phyloP scores from a whole-genome alignment of 2,797 vertebrate genomes.

The Ptychobarbus kaznakovi region DNA sequence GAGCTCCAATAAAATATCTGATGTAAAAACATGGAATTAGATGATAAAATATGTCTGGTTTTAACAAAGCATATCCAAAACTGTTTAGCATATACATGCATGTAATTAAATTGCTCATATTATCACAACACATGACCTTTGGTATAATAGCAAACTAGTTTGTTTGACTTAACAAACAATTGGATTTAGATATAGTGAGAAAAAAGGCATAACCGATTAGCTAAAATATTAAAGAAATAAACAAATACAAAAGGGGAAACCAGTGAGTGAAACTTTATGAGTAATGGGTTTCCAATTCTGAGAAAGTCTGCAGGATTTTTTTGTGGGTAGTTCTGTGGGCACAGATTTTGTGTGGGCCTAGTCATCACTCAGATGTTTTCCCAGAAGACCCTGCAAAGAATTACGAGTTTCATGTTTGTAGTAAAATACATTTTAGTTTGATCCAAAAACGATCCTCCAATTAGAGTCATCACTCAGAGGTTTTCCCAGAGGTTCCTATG shows the following conservation, averaged over 20 bases:
- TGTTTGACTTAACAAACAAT: neutral
- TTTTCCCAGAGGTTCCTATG: neutral
- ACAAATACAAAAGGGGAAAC: neutral
- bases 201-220: neutral
- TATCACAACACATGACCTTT: neutral
- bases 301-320: neutral
- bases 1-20: slow-evolving; percentile 8
- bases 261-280: neutral
- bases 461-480: neutral
- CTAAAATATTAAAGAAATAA: neutral
- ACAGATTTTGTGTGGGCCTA: neutral
- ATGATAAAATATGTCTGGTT: neutral
- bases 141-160: neutral
- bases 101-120: neutral
- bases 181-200: neutral
- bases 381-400: neutral
- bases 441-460: neutral
- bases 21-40: neutral
- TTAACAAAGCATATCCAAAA: neutral
- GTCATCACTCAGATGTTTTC: slow-evolving; percentile 3
- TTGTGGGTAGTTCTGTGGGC: neutral
- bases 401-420: slow-evolving; percentile 15
- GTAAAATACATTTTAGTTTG: slow-evolving; percentile 11
- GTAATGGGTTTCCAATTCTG: neutral
- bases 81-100: neutral